Conservation (phyloP, 2,113 vertebrate species). For the Pseudois nayaur region DNA sequence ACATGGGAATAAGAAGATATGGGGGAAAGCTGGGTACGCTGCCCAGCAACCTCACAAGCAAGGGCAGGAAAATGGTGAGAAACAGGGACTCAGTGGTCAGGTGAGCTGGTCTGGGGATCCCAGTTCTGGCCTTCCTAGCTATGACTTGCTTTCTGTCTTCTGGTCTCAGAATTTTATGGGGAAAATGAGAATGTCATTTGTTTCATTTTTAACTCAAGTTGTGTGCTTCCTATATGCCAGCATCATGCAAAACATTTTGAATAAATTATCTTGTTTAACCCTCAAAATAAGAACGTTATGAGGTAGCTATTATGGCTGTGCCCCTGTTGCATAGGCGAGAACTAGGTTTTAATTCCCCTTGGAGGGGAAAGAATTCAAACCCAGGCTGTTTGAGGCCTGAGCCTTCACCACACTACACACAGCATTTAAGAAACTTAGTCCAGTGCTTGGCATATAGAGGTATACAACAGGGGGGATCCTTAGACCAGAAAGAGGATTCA, state of each 20-base stretch:
- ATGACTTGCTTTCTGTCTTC: neutral
- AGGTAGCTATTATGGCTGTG: neutral
- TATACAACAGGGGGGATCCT: neutral
- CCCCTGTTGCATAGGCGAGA: neutral
- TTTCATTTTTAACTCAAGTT: neutral
- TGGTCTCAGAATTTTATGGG: neutral
- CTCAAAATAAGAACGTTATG: neutral
- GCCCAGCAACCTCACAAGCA: neutral
- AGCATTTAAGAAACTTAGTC: neutral
- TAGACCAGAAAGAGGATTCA: neutral
- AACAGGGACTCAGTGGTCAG: neutral
- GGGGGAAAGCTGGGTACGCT: neutral
- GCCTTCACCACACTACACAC: accelerated
- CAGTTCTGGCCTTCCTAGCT: neutral
- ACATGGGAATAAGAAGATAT: no score
- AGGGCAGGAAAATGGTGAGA: neutral
- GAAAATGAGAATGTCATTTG: neutral
- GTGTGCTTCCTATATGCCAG: neutral
- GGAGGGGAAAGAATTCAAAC: neutral
- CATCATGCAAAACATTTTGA: neutral
- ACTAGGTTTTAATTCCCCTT: accelerated
- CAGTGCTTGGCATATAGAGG: neutral
- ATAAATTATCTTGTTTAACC: neutral
- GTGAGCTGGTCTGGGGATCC: neutral
- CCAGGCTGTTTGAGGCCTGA: neutral